These are phyloP conservation scores for Pantelozetes paolii DNA, from an alignment of 2,888 invertebrate species.

Conservation along the genomic window DNA sequence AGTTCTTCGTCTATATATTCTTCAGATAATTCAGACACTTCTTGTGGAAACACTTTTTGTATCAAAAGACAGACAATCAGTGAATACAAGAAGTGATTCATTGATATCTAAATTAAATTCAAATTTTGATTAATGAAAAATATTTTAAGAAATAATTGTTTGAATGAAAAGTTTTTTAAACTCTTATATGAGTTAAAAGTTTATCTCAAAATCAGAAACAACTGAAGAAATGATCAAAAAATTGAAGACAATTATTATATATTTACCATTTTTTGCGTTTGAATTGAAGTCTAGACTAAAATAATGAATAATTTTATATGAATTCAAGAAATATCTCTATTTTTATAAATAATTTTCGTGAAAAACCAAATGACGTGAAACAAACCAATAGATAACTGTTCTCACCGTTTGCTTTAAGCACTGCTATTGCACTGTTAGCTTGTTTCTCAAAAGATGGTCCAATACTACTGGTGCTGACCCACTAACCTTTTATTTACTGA, in stretches of 20 bases:
- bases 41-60: neutral
- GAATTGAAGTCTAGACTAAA: conserved; percentile 16
- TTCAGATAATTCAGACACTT: neutral
- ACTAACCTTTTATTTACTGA: conserved; percentile 36
- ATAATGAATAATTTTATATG: neutral
- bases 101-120: neutral
- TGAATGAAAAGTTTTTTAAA: too few relatives aligned
- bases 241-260: neutral
- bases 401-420: neutral
- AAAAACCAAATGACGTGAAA: conserved; percentile 2
- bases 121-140: too few relatives aligned
- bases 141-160: too few relatives aligned
- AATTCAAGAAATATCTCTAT: neutral
- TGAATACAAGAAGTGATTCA: neutral
- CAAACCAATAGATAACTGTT: conserved; percentile 15
- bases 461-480: conserved; percentile 31
- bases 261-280: neutral
- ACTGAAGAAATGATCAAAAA: neutral
- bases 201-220: neutral
- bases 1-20: conserved; percentile 32
- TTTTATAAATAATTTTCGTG: conserved; percentile 12
- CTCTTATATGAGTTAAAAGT: too few relatives aligned
- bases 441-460: neutral
- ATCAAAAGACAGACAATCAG: neutral
- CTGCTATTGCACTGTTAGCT: conserved; percentile 4